Conservation (phyloP, 1,140 invertebrate species). For the Solen grandis region DNA sequence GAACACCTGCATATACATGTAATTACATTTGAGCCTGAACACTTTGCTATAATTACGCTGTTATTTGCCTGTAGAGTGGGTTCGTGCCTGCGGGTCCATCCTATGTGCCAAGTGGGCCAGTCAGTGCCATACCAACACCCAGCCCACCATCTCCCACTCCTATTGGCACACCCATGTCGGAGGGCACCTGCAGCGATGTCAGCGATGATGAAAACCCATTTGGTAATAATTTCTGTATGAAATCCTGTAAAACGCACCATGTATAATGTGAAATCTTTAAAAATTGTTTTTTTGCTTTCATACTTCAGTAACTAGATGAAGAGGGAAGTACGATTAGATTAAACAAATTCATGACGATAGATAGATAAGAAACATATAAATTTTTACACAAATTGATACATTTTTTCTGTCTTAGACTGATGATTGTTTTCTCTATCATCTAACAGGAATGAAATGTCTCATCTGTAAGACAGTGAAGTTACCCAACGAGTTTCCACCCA, state of each 20-base stretch:
- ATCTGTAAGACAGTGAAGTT: conserved; percentile 34
- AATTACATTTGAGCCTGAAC: neutral
- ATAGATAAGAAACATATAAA: no score
- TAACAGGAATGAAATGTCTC: conserved; percentile 33
- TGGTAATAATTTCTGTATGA: no score
- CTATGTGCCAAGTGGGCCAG: neutral
- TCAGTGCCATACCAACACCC: no score
- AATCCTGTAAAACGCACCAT: no score
- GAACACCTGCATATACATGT: neutral
- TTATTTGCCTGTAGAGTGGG: neutral
- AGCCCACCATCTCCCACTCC: no score
- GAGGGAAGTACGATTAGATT: neutral
- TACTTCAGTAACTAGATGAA: neutral
- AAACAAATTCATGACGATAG: neutral
- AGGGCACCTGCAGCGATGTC: no score
- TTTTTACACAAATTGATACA: no score
- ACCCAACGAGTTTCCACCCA: conserved; percentile 40
- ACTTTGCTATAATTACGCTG: neutral
- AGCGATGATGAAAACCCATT: no score
- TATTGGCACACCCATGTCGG: no score
- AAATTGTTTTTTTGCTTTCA: neutral
- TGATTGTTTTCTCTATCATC: neutral
- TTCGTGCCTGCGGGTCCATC: neutral
- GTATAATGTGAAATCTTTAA: neutral
- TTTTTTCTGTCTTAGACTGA: no score